Evolutionary conservation across 64 coral and sea anemone genomes (phyloP), one percentile per base, ranked within the genome.

Genomic region (Stichodactyla mertensii): DNA sequence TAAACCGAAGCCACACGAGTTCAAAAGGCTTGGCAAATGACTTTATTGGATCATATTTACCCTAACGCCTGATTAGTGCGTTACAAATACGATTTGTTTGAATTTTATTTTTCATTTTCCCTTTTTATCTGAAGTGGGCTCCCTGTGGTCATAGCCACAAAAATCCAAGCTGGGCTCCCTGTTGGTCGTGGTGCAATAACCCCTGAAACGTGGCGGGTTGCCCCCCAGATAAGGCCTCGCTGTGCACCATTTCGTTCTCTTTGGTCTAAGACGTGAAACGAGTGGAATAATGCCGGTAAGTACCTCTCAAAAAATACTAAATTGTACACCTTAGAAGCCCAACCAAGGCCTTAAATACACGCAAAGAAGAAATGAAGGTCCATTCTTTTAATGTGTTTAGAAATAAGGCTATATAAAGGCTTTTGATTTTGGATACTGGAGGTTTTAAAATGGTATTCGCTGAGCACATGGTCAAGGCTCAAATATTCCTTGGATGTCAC

Each of bases 171-270:
- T 53, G 79, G 24, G 28, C 79, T 82, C 31, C 31, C 79, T 82
- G 53, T 18, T 85, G 5, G 57, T 85, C 22, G 83, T 85, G 83
- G 55, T 61, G 61, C 52, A 64, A 31, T n/a, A 55, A 15, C 83
- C 83, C 83, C 60, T 85, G 83, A 19, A 22, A 7, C 26, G 54
- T 16, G 78, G 55, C 7, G 78, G 89, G 86, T 88, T 90, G 27
- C 94, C 94, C 94, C 94, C 94, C 15, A 92, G 85, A 95, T 95
- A 55, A 54, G 64, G 71, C 83, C 77, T 78, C 93, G 82, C 89
- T 81, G 81, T 61, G 23, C 84, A 87, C 71, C 36, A 55, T 83
- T 87, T 83, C 84, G 26, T 86, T 87, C 87, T 87, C 87, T 94
- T 92, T 95, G 87, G 90, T 92, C 88, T 85, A 84, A 55, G 80